Percentiles rank a stretch among this genome's conserved stretches.
Conservation (phyloP, 2,888 invertebrate genomes). For the Syritta pipiens region DNA sequence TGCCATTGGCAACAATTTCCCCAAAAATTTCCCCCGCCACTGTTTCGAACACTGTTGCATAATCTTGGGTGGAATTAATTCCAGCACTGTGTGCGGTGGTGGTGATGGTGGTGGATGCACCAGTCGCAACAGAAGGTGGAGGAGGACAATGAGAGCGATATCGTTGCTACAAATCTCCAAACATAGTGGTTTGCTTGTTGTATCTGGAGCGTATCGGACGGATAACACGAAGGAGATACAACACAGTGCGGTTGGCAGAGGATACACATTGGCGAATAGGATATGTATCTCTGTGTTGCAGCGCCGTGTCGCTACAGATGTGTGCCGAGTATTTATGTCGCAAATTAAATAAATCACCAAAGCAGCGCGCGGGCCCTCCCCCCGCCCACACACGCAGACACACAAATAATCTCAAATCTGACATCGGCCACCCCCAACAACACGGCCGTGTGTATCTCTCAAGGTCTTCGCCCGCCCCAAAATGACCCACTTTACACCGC, state of each 20-base stretch:
- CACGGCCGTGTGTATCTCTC: slow-evolving; percentile 13
- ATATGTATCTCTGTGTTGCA: slow-evolving; percentile 31
- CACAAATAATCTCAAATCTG: slow-evolving; percentile 64
- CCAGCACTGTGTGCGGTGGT: slow-evolving; percentile 7
- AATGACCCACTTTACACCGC: slow-evolving; percentile 72
- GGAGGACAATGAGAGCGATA: slow-evolving; percentile 1
- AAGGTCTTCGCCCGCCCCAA: slow-evolving; percentile 50
- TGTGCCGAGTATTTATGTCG: slow-evolving; percentile 59
- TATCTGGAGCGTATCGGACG: slow-evolving; percentile 60
- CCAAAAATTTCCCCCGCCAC: slow-evolving; percentile 18
- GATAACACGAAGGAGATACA: no score
- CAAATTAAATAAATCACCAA: slow-evolving; percentile 67
- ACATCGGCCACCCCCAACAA: neutral
- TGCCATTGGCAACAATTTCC: slow-evolving; percentile 56
- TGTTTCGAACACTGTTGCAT: slow-evolving; percentile 50
- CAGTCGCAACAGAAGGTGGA: neutral
- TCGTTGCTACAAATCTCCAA: slow-evolving; percentile 52
- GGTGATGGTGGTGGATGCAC: slow-evolving; percentile 24
- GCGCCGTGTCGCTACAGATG: slow-evolving; percentile 59
- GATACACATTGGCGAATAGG: no score
- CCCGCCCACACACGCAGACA: no score
- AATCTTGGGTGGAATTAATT: slow-evolving; percentile 68
- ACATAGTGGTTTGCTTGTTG: slow-evolving; percentile 53
- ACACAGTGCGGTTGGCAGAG: slow-evolving; percentile 32
- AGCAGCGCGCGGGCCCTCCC: slow-evolving; percentile 58